phyloP scores from a whole-genome alignment of 2,113 vertebrate genomes.

The Raja brachyura region DNA sequence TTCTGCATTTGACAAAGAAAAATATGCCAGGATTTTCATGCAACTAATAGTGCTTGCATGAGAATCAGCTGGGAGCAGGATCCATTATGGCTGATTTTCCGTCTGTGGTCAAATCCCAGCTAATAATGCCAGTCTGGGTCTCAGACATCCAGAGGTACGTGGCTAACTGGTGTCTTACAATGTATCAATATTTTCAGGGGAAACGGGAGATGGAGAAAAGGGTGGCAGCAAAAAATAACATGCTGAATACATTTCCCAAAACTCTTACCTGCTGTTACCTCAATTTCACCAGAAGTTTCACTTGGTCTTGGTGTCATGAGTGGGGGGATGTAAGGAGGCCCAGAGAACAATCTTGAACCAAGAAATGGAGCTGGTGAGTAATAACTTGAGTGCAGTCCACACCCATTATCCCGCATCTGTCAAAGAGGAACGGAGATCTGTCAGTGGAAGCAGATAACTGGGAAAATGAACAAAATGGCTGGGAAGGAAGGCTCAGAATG shows the following conservation, averaged over 20 bases:
- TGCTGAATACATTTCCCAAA: background rate
- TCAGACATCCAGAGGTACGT: background rate
- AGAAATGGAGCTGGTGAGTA: constrained; percentile 23
- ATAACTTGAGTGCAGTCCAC: constrained; percentile 12
- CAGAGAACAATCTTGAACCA: constrained; percentile 17
- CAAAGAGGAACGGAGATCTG: background rate
- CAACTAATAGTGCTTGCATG: background rate
- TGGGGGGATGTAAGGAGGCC: background rate
- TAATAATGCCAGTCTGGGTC: background rate
- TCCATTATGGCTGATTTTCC: background rate
- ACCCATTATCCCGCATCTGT: constrained; percentile 29
- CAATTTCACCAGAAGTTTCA: constrained; percentile 1
- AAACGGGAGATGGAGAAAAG: too few species aligned
- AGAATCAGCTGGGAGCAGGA: background rate
- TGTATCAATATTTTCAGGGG: background rate
- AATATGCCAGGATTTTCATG: background rate
- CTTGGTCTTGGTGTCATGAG: background rate
- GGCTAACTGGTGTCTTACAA: background rate
- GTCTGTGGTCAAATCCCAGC: background rate
- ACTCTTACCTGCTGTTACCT: constrained; percentile 12
- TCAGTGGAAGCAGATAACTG: background rate
- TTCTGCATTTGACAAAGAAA: background rate
- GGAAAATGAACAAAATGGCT: background rate
- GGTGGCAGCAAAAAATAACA: background rate
- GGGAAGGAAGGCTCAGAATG: background rate